Percentiles rank a stretch among this genome's conserved stretches.
Conservation (phyloP, 2,113 vertebrate genomes). For the Phaethornis superciliosus region DNA sequence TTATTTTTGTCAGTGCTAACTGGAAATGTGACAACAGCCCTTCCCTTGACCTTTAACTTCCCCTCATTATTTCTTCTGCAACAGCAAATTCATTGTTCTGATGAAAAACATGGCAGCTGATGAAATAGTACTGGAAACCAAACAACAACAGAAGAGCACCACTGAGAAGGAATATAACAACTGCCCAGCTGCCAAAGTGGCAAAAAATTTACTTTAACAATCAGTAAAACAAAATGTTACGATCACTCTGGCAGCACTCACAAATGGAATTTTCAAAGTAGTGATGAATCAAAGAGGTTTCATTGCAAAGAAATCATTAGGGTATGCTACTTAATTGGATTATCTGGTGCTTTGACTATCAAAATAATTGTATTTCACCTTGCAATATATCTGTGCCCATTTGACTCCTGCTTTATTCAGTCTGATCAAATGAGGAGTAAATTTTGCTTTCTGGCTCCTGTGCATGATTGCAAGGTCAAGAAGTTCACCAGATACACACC, state of each 20-base stretch:
- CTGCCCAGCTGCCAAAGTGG: background rate
- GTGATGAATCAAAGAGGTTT: background rate
- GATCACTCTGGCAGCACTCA: background rate
- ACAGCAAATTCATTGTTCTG: background rate
- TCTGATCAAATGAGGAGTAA: background rate
- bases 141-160: background rate
- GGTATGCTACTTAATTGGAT: background rate
- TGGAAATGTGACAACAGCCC: constrained; percentile 34
- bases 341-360: background rate
- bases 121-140: background rate
- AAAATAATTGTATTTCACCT: background rate
- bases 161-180: background rate
- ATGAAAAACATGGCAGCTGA: background rate
- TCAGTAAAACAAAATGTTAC: background rate
- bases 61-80: constrained; percentile 46
- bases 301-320: background rate
- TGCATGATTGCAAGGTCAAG: background rate
- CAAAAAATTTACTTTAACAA: background rate
- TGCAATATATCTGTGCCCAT: background rate
- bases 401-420: background rate
- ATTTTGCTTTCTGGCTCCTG: background rate
- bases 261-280: background rate
- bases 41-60: constrained; percentile 60
- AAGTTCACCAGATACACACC: background rate
- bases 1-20: constrained; percentile 2